A percentile compares a stretch with the other conserved stretches of the same genome.
Evolutionary conservation across 2,888 invertebrate genomes (phyloP).

Genomic region (Oligia fasciuncula): DNA sequence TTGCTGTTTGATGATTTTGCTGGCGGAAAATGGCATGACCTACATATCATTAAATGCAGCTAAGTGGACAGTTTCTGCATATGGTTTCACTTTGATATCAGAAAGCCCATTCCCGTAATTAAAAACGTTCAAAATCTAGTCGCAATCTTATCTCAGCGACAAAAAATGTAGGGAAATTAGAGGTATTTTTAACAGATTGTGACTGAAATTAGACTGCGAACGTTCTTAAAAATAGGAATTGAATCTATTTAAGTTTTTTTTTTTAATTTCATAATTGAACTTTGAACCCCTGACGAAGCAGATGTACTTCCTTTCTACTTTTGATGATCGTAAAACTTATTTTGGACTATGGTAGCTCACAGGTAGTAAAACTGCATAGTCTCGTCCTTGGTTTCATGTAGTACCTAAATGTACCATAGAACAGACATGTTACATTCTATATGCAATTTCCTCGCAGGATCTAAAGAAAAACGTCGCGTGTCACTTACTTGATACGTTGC

Average conservation of each 20-base stretch:
- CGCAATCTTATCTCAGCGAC: no score
- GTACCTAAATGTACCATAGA: not conserved
- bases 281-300: not conserved
- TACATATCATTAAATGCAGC: not conserved
- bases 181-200: no score
- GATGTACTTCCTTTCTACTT: not conserved
- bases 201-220: no score
- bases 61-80: not conserved
- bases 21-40: slow-evolving; percentile 13
- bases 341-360: no score
- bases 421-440: not conserved
- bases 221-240: no score
- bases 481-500: slow-evolving; percentile 43
- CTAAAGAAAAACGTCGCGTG: slow-evolving; percentile 39
- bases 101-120: no score
- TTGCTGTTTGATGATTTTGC: slow-evolving; percentile 8
- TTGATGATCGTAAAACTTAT: not conserved
- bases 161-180: no score
- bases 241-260: not conserved
- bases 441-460: slow-evolving; percentile 25
- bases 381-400: not conserved
- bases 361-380: not conserved
- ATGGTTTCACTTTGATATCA: not conserved
- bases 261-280: not conserved
- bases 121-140: no score